A percentile compares a stretch with the other conserved stretches of the same genome.
These are phyloP conservation scores for Leptinotarsa undecemlineata DNA, from an alignment of 1,140 invertebrate species.

Conservation along the genomic window DNA sequence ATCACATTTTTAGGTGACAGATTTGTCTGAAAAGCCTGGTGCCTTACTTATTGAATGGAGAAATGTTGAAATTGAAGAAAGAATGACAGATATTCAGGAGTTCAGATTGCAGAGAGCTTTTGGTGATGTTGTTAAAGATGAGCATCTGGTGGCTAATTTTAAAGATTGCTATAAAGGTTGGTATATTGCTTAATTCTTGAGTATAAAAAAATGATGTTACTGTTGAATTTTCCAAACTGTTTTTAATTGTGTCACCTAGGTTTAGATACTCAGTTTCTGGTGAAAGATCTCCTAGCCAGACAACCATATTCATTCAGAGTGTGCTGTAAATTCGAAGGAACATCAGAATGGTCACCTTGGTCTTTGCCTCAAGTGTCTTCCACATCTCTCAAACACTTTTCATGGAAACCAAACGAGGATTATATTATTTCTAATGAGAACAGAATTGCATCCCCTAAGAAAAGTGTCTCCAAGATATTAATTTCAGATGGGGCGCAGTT, in stretches of 20 bases:
- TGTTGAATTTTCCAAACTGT: too few relatives aligned
- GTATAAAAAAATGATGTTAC: background rate
- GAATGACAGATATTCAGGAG: constrained; percentile 46
- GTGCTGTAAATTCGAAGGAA: constrained; percentile 49
- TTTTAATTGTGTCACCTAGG: constrained; percentile 32
- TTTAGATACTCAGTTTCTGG: constrained; percentile 42
- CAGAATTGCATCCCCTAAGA: constrained; percentile 38
- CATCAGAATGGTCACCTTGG: constrained; percentile 46
- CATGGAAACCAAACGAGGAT: constrained; percentile 38
- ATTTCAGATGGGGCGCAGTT: constrained; percentile 43
- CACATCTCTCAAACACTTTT: constrained; percentile 42
- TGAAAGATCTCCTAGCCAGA: constrained; percentile 41
- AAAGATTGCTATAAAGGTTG: constrained; percentile 44
- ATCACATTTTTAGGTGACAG: constrained; percentile 37
- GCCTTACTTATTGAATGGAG: constrained; percentile 47
- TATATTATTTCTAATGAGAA: constrained; percentile 42
- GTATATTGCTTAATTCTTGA: background rate
- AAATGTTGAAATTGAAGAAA: constrained; percentile 42
- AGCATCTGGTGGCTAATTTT: constrained; percentile 39
- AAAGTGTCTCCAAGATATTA: constrained; percentile 27
- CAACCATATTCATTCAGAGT: constrained; percentile 48
- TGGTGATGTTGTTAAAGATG: constrained; percentile 41
- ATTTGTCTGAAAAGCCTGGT: constrained; percentile 42
- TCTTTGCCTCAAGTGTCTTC: constrained; percentile 42
- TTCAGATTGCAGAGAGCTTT: constrained; percentile 46